These are phyloP conservation scores for Sphaeramia orbicularis DNA, from an alignment of 2,797 vertebrate species.

Conservation along the genomic window DNA sequence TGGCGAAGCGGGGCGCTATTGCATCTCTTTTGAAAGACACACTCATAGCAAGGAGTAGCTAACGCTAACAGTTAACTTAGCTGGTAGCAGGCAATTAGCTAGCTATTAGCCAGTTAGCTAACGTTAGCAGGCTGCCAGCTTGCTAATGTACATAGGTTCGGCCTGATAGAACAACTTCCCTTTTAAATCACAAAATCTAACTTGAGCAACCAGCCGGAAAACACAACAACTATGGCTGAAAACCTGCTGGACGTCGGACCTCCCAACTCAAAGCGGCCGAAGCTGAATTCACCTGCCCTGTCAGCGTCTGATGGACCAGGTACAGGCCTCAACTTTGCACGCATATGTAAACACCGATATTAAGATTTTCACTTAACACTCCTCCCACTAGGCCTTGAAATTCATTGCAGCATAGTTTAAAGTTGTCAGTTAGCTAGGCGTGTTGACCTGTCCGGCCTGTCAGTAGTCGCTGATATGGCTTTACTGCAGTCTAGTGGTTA, in stretches of 20 bases:
- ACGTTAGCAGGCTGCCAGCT: constrained; percentile 74
- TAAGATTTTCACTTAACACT: not conserved
- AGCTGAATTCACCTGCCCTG: constrained; percentile 95
- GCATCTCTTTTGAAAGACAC: constrained; percentile 87
- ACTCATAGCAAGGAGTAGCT: constrained; percentile 72
- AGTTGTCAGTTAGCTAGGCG: not conserved
- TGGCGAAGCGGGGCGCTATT: constrained; percentile 95
- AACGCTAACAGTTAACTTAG: constrained; percentile 74
- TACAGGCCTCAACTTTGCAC: constrained; percentile 80
- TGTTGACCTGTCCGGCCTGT: not conserved
- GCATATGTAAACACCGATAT: constrained; percentile 30
- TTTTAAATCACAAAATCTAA: constrained; percentile 22
- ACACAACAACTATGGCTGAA: constrained; percentile 89
- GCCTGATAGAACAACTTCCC: constrained; percentile 44
- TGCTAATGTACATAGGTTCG: constrained; percentile 75
- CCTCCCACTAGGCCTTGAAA: rapidly evolving
- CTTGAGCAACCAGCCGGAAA: constrained; percentile 28
- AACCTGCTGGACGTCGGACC: constrained; percentile 97
- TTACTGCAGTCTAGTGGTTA: constrained; percentile 44
- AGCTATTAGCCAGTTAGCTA: constrained; percentile 79
- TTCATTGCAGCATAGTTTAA: not conserved
- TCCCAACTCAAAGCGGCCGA: constrained; percentile 95
- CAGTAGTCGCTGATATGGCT: constrained; percentile 12
- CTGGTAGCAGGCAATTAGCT: constrained; percentile 79
- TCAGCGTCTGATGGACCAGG: constrained; percentile 94